phyloP scores from a whole-genome alignment of 2,888 invertebrate genomes.

The Cryptus viduatorius region DNA sequence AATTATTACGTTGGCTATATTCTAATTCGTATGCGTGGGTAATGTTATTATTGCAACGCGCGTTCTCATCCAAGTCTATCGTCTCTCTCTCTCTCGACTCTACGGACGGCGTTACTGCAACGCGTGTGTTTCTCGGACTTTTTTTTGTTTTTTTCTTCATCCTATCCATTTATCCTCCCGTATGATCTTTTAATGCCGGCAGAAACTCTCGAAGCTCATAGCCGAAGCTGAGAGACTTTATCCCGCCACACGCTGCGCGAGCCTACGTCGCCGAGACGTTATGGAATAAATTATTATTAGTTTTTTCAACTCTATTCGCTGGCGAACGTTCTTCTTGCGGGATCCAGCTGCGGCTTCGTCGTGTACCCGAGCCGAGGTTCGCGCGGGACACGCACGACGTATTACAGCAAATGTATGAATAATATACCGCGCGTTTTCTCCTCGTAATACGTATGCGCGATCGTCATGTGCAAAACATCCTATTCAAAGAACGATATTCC shows the following conservation, averaged over 20 bases:
- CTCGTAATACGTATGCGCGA: background rate
- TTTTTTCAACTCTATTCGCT: constrained; percentile 46
- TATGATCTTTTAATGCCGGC: constrained; percentile 8
- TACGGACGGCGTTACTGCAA: constrained; percentile 18
- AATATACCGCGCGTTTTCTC: constrained; percentile 13
- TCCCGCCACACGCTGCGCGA: constrained; percentile 51
- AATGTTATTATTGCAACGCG: constrained; percentile 76
- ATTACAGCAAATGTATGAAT: background rate
- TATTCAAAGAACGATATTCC: background rate
- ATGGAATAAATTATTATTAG: constrained; percentile 63
- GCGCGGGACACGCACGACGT: constrained; percentile 4
- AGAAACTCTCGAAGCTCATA: constrained; percentile 6
- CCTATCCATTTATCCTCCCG: constrained; percentile 22
- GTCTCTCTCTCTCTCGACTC: constrained; percentile 25
- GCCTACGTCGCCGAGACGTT: constrained; percentile 35
- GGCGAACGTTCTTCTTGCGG: constrained; percentile 26
- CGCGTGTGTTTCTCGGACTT: constrained; percentile 13
- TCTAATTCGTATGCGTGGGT: constrained; percentile 79
- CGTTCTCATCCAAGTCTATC: constrained; percentile 26
- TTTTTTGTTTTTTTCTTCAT: constrained; percentile 15
- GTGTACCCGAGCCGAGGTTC: background rate
- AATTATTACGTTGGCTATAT: constrained; percentile 77
- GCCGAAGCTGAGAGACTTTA: constrained; percentile 27
- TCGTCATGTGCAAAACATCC: background rate
- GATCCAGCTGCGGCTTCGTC: constrained; percentile 31